A percentile compares a stretch with the other conserved stretches of the same genome.
Conservation (phyloP, 2,113 vertebrate species). For the Lepisosteus oculatus region DNA sequence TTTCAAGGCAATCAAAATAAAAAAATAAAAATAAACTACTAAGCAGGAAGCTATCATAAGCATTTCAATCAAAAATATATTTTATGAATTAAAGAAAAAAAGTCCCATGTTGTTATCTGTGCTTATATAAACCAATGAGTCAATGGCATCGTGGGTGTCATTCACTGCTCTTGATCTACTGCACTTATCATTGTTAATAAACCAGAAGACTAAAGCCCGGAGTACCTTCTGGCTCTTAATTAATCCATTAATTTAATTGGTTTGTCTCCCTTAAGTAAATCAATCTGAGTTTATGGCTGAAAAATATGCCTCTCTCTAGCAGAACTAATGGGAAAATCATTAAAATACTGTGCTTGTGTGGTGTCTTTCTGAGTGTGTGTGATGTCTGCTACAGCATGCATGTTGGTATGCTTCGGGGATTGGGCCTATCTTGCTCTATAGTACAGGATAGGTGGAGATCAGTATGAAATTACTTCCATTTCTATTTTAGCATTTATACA, state of each 20-base stretch:
- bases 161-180: slow-evolving; percentile 25
- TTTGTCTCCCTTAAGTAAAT: slow-evolving; percentile 23
- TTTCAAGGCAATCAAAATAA: too few relatives aligned
- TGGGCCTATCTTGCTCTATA: too few relatives aligned
- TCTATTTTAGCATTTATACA: too few relatives aligned
- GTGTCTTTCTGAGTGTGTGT: not conserved
- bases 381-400: not conserved
- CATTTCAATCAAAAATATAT: too few relatives aligned
- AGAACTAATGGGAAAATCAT: slow-evolving; percentile 10
- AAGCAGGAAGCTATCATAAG: too few relatives aligned
- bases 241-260: slow-evolving; percentile 27
- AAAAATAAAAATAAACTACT: too few relatives aligned
- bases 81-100: too few relatives aligned
- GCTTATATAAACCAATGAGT: slow-evolving; percentile 33
- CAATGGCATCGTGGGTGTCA: slow-evolving; percentile 19
- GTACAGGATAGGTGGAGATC: too few relatives aligned
- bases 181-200: not conserved
- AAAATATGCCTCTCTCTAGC: slow-evolving; percentile 3
- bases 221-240: slow-evolving; percentile 9
- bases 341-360: not conserved
- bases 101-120: not conserved
- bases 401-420: too few relatives aligned
- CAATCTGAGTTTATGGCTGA: slow-evolving; percentile 7
- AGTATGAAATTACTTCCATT: too few relatives aligned
- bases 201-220: not conserved